Percentiles rank a stretch among this genome's conserved stretches.
Evolutionary conservation across 2,797 vertebrate genomes (phyloP).

Genomic region (Atherinosoma microstoma): DNA sequence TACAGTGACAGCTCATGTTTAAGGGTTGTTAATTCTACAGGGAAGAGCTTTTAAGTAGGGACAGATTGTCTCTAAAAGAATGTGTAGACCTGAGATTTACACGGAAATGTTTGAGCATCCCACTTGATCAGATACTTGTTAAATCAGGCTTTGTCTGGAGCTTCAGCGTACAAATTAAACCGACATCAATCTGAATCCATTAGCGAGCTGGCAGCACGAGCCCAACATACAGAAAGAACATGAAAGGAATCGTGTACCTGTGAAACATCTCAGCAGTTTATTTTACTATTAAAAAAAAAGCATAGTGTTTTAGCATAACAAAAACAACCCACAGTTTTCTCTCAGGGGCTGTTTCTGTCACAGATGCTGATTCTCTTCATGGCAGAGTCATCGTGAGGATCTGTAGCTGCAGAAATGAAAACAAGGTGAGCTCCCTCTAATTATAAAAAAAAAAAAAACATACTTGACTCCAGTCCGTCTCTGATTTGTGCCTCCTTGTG

Average conservation of each 20-base stretch:
- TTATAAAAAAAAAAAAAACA: background rate
- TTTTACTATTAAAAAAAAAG: constrained; percentile 74
- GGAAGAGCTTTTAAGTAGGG: background rate
- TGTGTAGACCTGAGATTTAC: background rate
- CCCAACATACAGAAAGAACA: background rate
- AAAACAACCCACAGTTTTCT: constrained; percentile 59
- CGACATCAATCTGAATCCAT: background rate
- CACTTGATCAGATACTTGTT: background rate
- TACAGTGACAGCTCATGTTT: background rate
- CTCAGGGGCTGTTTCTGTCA: constrained; percentile 37
- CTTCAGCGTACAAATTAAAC: background rate
- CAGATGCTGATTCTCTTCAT: constrained; percentile 12
- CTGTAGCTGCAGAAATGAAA: constrained; percentile 17
- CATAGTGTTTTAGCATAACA: constrained; percentile 71
- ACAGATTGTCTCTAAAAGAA: background rate
- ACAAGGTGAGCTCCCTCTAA: background rate
- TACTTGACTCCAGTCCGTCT: background rate
- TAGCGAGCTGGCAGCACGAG: background rate
- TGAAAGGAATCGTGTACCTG: constrained; percentile 30
- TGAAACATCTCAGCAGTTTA: constrained; percentile 81
- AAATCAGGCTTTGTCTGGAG: background rate
- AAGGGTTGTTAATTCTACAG: background rate
- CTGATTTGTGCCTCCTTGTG: constrained; percentile 6
- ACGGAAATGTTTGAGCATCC: background rate
- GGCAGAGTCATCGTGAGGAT: background rate